Conservation (phyloP, 2,888 invertebrate species). For the Platycheirus rosarum region DNA sequence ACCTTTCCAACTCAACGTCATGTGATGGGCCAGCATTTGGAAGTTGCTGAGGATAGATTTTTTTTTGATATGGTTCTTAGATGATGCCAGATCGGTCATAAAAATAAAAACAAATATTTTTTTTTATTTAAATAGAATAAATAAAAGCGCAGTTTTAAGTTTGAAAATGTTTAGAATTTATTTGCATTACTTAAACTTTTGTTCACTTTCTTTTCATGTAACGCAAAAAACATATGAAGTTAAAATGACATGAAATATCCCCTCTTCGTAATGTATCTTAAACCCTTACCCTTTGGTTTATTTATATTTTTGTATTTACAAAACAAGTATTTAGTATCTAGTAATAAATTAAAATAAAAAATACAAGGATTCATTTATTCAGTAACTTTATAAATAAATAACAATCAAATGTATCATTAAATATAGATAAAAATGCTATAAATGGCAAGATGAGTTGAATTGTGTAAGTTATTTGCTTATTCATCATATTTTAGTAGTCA, state of each 20-base stretch:
- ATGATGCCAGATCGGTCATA: no score
- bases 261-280: conserved; percentile 3
- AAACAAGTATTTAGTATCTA: conserved; percentile 14
- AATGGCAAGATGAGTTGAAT: conserved; percentile 62
- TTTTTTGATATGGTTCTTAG: no score
- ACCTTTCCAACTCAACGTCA: no score
- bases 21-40: no score
- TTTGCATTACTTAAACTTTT: conserved; percentile 1
- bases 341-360: no score
- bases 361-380: conserved; percentile 24
- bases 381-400: conserved; percentile 34
- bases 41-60: no score
- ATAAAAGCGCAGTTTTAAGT: neutral
- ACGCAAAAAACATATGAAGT: conserved; percentile 26
- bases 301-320: conserved; percentile 42
- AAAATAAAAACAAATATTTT: no score
- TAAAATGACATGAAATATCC: conserved; percentile 9
- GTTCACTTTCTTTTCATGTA: conserved; percentile 11
- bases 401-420: conserved; percentile 57
- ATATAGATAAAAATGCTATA: conserved; percentile 72
- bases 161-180: conserved; percentile 38
- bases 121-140: conserved; percentile 12
- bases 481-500: conserved; percentile 18
- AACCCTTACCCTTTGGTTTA: conserved; percentile 4
- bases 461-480: conserved; percentile 19